These are phyloP conservation scores for Melinopterus prodromus DNA, from an alignment of 2,888 invertebrate species.

Conservation along the genomic window DNA sequence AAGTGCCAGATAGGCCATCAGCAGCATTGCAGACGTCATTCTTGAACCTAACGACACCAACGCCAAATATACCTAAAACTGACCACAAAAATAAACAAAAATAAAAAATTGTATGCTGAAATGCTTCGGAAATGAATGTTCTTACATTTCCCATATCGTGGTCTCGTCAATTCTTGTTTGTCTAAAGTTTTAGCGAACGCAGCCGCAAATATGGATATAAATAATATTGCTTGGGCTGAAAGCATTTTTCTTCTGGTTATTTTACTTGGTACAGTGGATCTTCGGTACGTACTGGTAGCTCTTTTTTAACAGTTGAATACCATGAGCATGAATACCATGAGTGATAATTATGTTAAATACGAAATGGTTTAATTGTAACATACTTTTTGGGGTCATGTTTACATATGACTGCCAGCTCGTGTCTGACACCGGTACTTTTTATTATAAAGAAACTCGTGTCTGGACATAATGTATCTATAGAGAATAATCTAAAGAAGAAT, in stretches of 20 bases:
- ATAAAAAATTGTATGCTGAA: slow-evolving; percentile 6
- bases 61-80: slow-evolving; percentile 25
- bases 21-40: slow-evolving; percentile 74
- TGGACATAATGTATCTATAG: background rate
- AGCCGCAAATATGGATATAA: background rate
- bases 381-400: slow-evolving; percentile 6
- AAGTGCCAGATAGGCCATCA: slow-evolving; percentile 76
- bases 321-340: background rate
- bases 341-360: slow-evolving; percentile 23
- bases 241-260: slow-evolving; percentile 14
- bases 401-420: background rate
- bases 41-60: slow-evolving; percentile 70
- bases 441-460: background rate
- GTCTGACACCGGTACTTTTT: slow-evolving; percentile 16
- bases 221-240: background rate
- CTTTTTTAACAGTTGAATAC: background rate
- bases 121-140: background rate
- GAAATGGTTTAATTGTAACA: slow-evolving; percentile 23
- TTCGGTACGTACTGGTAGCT: background rate
- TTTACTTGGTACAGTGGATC: slow-evolving; percentile 8
- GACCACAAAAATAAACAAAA: background rate
- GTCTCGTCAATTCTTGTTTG: background rate
- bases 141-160: slow-evolving; percentile 15
- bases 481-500: background rate
- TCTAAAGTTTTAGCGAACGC: background rate